Percentiles rank a stretch among this genome's conserved stretches.
phyloP scores from a whole-genome alignment of 2,113 vertebrate genomes.

The Neolamprologus fasciatus region DNA sequence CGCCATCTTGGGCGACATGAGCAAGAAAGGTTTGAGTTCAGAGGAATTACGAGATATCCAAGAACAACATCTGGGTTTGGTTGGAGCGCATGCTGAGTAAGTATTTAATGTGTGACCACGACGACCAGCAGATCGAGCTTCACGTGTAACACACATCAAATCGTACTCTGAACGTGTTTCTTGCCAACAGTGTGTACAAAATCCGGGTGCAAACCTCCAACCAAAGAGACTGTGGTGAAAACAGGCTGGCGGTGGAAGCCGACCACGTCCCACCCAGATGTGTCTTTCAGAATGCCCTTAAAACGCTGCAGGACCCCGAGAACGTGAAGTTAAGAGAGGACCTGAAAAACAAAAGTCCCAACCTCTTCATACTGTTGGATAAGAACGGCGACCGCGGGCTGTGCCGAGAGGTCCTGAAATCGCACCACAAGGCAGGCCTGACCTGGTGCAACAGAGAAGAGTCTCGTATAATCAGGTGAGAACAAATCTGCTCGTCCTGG shows the following conservation, averaged over 20 bases:
- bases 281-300: not conserved
- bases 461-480: not conserved
- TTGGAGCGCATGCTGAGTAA: not conserved
- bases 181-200: not conserved
- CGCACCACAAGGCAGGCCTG: not conserved
- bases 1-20: fast-evolving
- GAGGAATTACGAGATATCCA: fast-evolving
- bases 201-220: not conserved
- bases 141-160: fast-evolving
- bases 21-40: fast-evolving
- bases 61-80: not conserved
- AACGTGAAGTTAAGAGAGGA: not conserved
- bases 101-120: not conserved
- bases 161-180: not conserved
- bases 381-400: not conserved
- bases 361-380: not conserved
- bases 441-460: not conserved
- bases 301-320: fast-evolving
- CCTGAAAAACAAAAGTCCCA: not conserved
- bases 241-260: fast-evolving
- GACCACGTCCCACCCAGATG: not conserved
- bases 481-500: fast-evolving
- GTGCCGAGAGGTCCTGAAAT: fast-evolving
- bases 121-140: not conserved
- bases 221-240: fast-evolving